Evolutionary conservation across 2,113 vertebrate species (phyloP).

Genomic region (Channa argus): DNA sequence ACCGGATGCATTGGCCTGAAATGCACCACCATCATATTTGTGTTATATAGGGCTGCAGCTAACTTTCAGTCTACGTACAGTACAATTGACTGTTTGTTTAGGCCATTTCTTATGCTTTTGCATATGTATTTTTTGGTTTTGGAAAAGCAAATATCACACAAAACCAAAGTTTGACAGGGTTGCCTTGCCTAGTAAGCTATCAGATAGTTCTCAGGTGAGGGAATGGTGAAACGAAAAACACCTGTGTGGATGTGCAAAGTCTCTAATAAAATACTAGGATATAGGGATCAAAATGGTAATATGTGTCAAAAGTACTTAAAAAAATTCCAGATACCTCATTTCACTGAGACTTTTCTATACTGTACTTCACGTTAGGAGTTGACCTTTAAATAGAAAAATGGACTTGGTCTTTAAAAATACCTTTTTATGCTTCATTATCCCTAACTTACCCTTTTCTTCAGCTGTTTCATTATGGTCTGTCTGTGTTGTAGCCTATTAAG

Average conservation of each 20-base stretch:
- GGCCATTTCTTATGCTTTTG: too few relatives aligned
- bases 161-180: not conserved
- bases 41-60: not conserved
- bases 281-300: constrained; percentile 7
- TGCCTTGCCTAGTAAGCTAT: not conserved
- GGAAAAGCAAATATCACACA: too few relatives aligned
- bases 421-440: constrained; percentile 30
- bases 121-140: too few relatives aligned
- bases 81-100: too few relatives aligned
- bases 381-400: constrained; percentile 28
- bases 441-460: not conserved
- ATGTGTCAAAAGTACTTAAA: not conserved
- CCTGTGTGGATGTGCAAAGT: not conserved
- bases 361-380: constrained; percentile 18
- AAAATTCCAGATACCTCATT: not conserved
- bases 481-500: constrained; percentile 28
- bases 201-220: not conserved
- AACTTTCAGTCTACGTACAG: not conserved
- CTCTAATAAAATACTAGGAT: not conserved
- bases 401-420: constrained; percentile 39
- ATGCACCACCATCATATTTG: not conserved
- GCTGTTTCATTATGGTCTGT: constrained; percentile 13
- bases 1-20: not conserved
- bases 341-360: not conserved
- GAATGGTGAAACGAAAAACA: not conserved